Base-by-base conservation (phyloP, 2,888 invertebrate genomes). In the Serrognathus titanus region DNA sequence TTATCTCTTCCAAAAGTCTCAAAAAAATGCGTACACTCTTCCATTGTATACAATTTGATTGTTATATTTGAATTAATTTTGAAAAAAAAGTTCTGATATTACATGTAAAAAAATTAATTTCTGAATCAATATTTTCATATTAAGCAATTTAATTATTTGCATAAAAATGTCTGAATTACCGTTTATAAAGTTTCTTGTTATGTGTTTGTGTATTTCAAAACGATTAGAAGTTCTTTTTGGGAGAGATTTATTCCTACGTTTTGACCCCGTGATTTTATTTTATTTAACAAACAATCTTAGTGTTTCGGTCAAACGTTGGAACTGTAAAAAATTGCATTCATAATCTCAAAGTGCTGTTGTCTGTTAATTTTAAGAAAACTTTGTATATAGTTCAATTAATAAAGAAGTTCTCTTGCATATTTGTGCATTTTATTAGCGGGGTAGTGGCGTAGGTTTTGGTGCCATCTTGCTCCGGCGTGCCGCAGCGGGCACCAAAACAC, bases 391-490 rank as follows among this genome's bases (percentile, higher is more conserved):
- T 62, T 58, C 62, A 61, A 61, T 64, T 60, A 75, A 76, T 77
- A 78, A 78, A 78, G 76, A 76, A 77, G 76, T 77, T 77, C 77
- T 77, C 77, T 78, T 78, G 77, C 77, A 69, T 54, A 72, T 65
- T 69, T 69, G 68, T 79, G 77, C 78, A 77, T 74, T 72, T 75
- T 76, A 66, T 66, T 68, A 63, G 73, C 75, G 75, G 75, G 77
- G 76, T 73, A 71, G 75, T 71, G 75, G 72, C 74, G 77, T 75
- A 76, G 77, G 76, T 84, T 84, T 84, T 84, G 84, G 83, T 83
- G 83, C 78, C 76, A 75, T 74, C 74, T 71, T 76, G 77, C 77
- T 76, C 75, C 74, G 71, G 69, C 70, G 72, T 76, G 74, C 74
- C 74, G 71, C 73, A 74, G 75, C 75, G 78, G 78, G 78, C 77